phyloP scores from a whole-genome alignment of 1,140 invertebrate species.

The Fopius arisanus region DNA sequence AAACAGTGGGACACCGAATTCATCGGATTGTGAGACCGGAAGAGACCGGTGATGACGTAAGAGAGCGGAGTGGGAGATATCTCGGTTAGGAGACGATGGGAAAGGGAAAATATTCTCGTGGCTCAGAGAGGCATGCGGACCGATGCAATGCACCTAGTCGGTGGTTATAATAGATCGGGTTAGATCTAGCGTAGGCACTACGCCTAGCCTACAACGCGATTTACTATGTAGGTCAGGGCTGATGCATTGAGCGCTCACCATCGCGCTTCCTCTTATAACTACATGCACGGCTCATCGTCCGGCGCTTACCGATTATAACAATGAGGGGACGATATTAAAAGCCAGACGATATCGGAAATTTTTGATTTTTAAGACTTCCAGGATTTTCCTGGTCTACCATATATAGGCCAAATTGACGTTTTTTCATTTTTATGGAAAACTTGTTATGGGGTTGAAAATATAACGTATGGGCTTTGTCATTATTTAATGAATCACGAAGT shows the following conservation, averaged over 20 bases:
- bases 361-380: too few species aligned
- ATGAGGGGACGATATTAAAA: too few species aligned
- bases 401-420: too few species aligned
- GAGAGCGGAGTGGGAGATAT: not conserved
- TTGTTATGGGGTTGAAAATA: too few species aligned
- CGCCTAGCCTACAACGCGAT: conserved; percentile 59
- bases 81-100: not conserved
- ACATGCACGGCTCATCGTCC: conserved; percentile 1
- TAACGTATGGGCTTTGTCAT: too few species aligned
- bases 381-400: too few species aligned
- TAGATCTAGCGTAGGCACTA: conserved; percentile 49
- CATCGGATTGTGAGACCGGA: not conserved
- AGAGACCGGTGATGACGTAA: not conserved
- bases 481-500: too few species aligned
- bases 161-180: conserved; percentile 60
- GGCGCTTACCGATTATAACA: not conserved
- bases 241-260: conserved; percentile 55
- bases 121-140: conserved; percentile 36
- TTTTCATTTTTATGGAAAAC: too few species aligned
- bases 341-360: too few species aligned
- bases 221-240: conserved; percentile 66
- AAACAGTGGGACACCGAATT: not conserved
- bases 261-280: conserved; percentile 33
- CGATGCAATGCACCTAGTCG: conserved; percentile 46
- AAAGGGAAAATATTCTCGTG: not conserved